These are phyloP conservation scores for Pocillopora verrucosa DNA, from an alignment of 64 coral and sea anemone species.

Conservation along the genomic window DNA sequence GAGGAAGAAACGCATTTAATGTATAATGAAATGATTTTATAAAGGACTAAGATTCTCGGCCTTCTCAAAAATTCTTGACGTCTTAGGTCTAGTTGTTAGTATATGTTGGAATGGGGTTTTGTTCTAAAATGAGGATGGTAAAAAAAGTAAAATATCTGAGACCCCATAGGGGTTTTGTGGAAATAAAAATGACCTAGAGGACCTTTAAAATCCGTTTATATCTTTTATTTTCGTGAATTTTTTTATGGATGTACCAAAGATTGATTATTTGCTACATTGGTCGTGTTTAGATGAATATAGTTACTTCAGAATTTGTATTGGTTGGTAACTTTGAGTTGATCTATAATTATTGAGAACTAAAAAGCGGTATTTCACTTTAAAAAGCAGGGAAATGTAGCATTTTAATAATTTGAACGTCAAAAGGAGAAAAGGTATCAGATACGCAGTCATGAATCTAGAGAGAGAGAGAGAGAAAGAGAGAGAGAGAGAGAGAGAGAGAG, in stretches of 20 bases:
- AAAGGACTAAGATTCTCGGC: not conserved
- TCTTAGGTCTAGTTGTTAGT: constrained; percentile 1
- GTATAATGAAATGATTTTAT: not conserved
- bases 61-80: constrained; percentile 20
- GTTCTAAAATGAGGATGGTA: not conserved
- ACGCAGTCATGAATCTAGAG: too few species aligned
- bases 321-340: not conserved
- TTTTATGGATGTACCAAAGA: constrained; percentile 14
- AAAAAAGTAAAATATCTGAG: constrained; percentile 8
- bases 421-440: too few species aligned
- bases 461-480: too few species aligned
- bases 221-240: constrained; percentile 14
- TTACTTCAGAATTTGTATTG: not conserved
- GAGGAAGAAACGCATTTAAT: too few species aligned
- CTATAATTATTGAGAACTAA: not conserved
- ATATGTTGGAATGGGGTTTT: constrained; percentile 10
- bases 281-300: constrained; percentile 15
- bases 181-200: constrained; percentile 4
- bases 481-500: too few species aligned
- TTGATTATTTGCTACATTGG: constrained; percentile 11
- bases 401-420: too few species aligned
- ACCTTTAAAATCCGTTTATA: not conserved
- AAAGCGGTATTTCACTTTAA: not conserved
- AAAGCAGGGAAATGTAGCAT: not conserved
- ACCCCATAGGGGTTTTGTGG: too few species aligned